Evolutionary conservation across 2,113 vertebrate species (phyloP).

Genomic region (Eurystomus gularis): DNA sequence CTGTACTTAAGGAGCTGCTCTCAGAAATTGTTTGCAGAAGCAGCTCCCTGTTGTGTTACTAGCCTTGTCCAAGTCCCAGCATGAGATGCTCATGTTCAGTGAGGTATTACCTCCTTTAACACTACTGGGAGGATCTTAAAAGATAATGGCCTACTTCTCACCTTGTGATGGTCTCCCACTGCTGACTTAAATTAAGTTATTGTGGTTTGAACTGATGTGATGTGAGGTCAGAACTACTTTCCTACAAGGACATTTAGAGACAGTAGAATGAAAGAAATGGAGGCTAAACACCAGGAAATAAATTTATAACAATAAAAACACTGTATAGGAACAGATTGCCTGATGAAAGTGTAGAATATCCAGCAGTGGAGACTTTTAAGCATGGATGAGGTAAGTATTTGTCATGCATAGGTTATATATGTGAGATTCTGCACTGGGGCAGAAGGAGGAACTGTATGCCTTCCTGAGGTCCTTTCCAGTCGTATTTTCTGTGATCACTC

Average conservation of each 20-base stretch:
- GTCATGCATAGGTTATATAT: background rate
- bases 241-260: background rate
- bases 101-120: background rate
- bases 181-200: background rate
- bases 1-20: background rate
- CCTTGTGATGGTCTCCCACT: background rate
- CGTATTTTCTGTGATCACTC: background rate
- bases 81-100: background rate
- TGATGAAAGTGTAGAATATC: background rate
- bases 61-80: background rate
- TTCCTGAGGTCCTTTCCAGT: background rate
- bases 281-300: background rate
- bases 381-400: background rate
- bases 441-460: background rate
- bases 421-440: accelerated
- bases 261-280: background rate
- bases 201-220: background rate
- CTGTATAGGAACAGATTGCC: background rate
- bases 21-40: background rate
- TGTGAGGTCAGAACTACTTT: background rate
- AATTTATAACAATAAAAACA: background rate
- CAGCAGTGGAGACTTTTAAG: background rate
- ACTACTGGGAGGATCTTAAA: background rate
- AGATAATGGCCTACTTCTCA: background rate
- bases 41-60: background rate